Conservation (phyloP, 2,113 vertebrate species). For the Crotalus tigris region DNA sequence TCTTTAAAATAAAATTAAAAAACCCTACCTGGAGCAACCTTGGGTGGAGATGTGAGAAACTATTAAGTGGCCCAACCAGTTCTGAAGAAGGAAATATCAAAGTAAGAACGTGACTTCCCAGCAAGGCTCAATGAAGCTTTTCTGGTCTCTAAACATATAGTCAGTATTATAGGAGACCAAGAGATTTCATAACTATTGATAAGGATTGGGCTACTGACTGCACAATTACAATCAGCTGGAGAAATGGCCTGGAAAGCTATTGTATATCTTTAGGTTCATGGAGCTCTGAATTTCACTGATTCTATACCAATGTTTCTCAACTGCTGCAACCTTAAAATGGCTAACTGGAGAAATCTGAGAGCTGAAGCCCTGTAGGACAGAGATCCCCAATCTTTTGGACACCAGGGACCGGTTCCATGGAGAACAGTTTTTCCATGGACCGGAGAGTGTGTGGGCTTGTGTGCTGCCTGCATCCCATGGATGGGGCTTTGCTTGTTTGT, state of each 20-base stretch:
- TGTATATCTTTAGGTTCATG: background rate
- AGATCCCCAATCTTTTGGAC: too few relatives aligned
- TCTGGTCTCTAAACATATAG: background rate
- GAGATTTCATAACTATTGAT: background rate
- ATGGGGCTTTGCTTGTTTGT: too few relatives aligned
- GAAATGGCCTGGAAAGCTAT: background rate
- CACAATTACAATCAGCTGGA: background rate
- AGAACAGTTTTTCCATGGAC: too few relatives aligned
- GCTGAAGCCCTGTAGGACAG: background rate
- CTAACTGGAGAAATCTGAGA: background rate
- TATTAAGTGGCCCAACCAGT: background rate
- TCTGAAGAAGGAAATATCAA: background rate
- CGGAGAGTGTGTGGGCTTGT: too few relatives aligned
- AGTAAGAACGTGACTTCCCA: background rate
- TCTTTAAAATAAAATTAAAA: background rate
- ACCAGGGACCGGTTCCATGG: too few relatives aligned
- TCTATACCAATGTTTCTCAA: background rate
- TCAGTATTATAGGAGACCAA: background rate
- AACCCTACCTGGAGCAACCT: background rate
- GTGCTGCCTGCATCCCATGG: too few relatives aligned
- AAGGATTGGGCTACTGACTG: background rate
- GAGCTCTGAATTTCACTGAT: background rate
- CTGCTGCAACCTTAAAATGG: background rate
- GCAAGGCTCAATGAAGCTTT: background rate
- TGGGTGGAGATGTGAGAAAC: slow-evolving; percentile 10